Conservation (phyloP, 2,888 invertebrate genomes). For the Horisme vitalbata region DNA sequence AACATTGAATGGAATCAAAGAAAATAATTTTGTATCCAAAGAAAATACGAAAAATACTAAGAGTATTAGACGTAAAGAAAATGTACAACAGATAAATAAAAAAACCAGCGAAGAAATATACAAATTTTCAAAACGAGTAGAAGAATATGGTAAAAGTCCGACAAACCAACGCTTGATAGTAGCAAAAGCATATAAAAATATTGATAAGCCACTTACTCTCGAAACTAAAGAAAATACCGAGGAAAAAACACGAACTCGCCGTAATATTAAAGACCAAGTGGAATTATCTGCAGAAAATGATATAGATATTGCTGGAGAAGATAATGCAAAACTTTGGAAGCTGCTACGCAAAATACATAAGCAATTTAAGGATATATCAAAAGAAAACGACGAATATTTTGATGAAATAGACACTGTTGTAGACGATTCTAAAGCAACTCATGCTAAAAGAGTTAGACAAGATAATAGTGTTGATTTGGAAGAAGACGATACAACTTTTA, state of each 20-base stretch:
- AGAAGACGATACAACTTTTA: constrained; percentile 42
- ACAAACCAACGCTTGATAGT: not conserved
- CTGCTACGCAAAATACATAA: constrained; percentile 55
- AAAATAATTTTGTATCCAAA: not conserved
- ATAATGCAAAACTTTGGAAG: constrained; percentile 49
- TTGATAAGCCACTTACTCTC: not conserved
- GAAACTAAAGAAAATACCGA: constrained; percentile 13
- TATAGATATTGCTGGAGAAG: constrained; percentile 42
- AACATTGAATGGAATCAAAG: constrained; percentile 2
- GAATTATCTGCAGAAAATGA: constrained; percentile 50
- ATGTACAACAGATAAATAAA: constrained; percentile 19
- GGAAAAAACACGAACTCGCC: constrained; percentile 22
- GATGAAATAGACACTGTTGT: constrained; percentile 22
- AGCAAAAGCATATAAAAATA: not conserved
- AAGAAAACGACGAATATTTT: constrained; percentile 36
- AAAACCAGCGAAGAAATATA: constrained; percentile 23
- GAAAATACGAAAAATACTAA: constrained; percentile 1
- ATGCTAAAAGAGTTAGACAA: constrained; percentile 44
- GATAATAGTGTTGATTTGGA: constrained; percentile 43
- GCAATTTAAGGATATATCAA: constrained; percentile 47
- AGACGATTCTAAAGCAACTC: constrained; percentile 28
- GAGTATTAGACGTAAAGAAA: not conserved
- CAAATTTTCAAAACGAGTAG: constrained; percentile 12
- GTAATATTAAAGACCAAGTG: constrained; percentile 31
- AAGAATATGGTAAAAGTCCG: not conserved